Evolutionary conservation across 2,113 vertebrate species (phyloP), one percentile per base, ranked within the genome.

Genomic region (Gobio gobio): DNA sequence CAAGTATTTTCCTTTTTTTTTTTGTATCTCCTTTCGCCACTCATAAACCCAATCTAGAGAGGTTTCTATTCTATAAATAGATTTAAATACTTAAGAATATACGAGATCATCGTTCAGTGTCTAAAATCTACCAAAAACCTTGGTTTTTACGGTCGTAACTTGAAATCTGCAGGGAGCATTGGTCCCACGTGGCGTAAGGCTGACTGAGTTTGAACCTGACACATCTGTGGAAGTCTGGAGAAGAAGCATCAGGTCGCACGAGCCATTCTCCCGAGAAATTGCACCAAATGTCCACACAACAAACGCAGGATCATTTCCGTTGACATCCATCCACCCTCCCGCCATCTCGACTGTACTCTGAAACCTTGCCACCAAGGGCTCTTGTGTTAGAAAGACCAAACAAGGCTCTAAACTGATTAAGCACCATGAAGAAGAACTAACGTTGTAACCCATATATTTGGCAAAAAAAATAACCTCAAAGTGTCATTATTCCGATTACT

Each of bases 71-170:
- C 91, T 93, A 95, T 89, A 87, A 91, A 91, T 90, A 93, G 90
- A 93, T 89, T 87, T 91, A 93, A 56, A 93, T 92, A 94, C 90
- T 91, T 92, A 92, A 93, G 91, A 90, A 93, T 90, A 89, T 77
- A 84, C 90, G 86, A 85, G 91, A 93, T 91, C 77, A 85, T 89
- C 83, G 82, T 89, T 90, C 90, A 77, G 89, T 88, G 90, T 91
- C 85, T 92, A 90, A 91, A 91, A 91, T 88, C 86, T 86, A 92
- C 88, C 90, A 89, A 92, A 89, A 93, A 86, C 88, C 90, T 80
- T 82, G 87, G 86, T 89, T 90, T 51, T 83, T 86, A 86, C 88
- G 88, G 89, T 83, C 87, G 87, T 78, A 40, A 84, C 78, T 74
- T 68, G 18, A 82, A 49, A 45, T 47, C 14, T 10, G 58, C 13